Base-by-base conservation (phyloP, 2,797 vertebrate species). In the Monodelphis domestica region DNA sequence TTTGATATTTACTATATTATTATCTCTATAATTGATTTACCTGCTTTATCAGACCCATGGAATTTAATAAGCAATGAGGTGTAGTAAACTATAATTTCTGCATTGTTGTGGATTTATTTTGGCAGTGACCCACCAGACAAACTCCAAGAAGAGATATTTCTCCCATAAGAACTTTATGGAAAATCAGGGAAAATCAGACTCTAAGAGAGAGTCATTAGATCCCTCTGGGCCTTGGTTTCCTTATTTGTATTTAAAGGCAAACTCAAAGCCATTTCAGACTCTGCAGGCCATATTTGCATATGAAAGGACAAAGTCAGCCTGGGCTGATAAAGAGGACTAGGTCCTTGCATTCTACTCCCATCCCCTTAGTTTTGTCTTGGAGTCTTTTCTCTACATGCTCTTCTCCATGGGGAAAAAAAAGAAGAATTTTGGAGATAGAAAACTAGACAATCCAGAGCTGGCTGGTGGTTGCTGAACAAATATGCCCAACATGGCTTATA, bases 21-120 rank as follows among this genome's bases (percentile, higher is more conserved):
- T 93, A 2, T 93, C 88, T 95, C 89, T 93, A 96, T 54, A 94
- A n/a, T 28, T 95, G 92, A 92, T 95, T 91, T 90, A 56, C 54
- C 88, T 93, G 70, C 53, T 91, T 92, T 55, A 50, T 94, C 54
- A 91, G 57, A 54, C 33, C 57, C 91, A 93, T 94, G 96, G 95
- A 92, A 95, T 87, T 94, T 14, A 59, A 53, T 54, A 54, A 55
- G 51, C 88, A 94, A 92, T 96, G 94, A 26, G 70, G 45, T 45
- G 38, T 45, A 78, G 21, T 24, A 0, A 21, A 78, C 7, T 45
- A 78, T 24, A 78, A 45, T 78, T 78, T 78, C 38, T 38, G 45
- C 30, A 26, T 78, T 45, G 70, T 26, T 45, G 21, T 78, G 78
- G 38, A 78, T 45, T 78, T 78, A 45, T 78, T 78, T 78, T 78